phyloP scores from a whole-genome alignment of 2,113 vertebrate species.

The Cacatua alba region DNA sequence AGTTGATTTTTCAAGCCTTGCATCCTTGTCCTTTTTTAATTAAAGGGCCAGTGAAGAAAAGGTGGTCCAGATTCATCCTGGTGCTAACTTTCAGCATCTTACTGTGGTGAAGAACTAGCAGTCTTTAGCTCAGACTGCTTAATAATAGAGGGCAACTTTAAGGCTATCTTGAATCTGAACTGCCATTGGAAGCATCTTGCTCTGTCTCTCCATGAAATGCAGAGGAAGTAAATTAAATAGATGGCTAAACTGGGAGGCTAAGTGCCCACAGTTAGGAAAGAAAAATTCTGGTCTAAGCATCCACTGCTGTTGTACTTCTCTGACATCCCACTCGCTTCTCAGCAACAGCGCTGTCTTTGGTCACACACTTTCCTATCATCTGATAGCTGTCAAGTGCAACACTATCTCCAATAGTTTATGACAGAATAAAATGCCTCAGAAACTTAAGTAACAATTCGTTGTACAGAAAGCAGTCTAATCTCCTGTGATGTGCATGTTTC shows the following conservation, averaged over 20 bases:
- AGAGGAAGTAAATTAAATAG: background rate
- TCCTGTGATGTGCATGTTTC: background rate
- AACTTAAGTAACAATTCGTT: background rate
- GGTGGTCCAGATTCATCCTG: background rate
- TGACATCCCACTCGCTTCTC: fast-evolving
- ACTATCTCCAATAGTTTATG: background rate
- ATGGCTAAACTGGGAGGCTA: background rate
- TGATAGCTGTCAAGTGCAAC: background rate
- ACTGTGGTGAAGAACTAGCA: background rate
- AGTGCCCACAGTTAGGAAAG: background rate
- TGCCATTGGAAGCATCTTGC: background rate
- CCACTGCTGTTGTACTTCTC: background rate
- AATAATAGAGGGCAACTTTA: background rate
- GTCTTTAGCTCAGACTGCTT: background rate
- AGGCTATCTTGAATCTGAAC: background rate
- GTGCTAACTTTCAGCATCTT: background rate
- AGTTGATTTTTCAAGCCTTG: background rate
- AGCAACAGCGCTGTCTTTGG: background rate
- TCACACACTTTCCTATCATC: background rate
- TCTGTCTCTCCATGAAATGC: background rate
- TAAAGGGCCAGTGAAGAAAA: background rate
- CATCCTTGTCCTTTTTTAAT: background rate
- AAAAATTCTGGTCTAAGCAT: background rate
- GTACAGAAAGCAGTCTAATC: background rate
- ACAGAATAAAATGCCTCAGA: background rate